phyloP scores from a whole-genome alignment of 2,113 vertebrate genomes.

The Psophia crepitans region DNA sequence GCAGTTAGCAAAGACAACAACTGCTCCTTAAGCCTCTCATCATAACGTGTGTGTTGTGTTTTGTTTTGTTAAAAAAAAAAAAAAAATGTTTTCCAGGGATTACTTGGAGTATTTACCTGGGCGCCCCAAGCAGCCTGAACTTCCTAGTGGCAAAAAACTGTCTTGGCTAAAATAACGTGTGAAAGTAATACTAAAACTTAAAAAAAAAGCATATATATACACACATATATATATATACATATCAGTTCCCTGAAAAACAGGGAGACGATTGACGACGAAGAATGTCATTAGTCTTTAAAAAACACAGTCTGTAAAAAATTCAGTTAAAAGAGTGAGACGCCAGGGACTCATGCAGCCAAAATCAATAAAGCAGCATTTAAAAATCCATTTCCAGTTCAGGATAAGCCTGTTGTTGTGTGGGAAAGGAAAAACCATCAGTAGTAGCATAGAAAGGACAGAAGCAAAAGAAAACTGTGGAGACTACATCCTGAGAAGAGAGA shows the following conservation, averaged over 20 bases:
- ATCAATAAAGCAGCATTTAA: constrained; percentile 43
- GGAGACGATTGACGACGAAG: neutral
- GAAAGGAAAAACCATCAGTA: constrained; percentile 22
- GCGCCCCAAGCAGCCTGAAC: neutral
- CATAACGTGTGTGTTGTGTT: neutral
- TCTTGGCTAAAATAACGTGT: neutral
- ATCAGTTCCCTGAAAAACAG: neutral
- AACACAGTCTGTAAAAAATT: neutral
- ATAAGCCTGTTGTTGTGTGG: neutral
- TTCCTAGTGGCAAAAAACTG: neutral
- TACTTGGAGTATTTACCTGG: neutral
- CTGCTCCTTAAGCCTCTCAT: neutral
- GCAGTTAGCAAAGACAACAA: neutral
- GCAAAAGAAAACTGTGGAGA: neutral
- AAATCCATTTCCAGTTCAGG: constrained; percentile 38
- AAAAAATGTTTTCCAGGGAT: neutral
- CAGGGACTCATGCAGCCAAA: constrained; percentile 25
- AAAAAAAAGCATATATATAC: neutral
- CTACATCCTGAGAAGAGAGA: neutral
- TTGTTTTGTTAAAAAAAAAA: neutral
- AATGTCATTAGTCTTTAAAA: constrained; percentile 17
- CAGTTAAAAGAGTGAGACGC: neutral
- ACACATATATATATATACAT: neutral
- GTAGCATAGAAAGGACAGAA: neutral
- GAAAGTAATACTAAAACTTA: neutral